phyloP scores from a whole-genome alignment of 2,888 invertebrate genomes.

The Tigriopus californicus region DNA sequence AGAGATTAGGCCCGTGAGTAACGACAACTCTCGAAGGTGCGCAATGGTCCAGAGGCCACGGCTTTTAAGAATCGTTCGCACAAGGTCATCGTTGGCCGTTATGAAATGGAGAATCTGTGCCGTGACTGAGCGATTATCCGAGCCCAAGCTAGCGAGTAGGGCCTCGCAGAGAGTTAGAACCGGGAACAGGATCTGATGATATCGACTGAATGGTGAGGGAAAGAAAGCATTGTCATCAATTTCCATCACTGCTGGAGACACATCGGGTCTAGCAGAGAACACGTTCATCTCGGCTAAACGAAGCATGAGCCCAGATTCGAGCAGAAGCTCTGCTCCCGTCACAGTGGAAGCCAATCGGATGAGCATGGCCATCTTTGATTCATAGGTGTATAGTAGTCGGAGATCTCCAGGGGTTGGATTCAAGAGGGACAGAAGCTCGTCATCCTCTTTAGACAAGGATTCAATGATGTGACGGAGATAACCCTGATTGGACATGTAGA shows the following conservation, averaged over 20 bases:
- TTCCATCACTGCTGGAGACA: background rate
- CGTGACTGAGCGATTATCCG: constrained; percentile 57
- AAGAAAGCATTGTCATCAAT: constrained; percentile 30
- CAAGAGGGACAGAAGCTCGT: constrained; percentile 36
- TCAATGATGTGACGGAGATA: constrained; percentile 67
- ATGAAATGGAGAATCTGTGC: constrained; percentile 58
- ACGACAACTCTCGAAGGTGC: constrained; percentile 51
- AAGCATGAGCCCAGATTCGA: constrained; percentile 18
- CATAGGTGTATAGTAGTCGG: constrained; percentile 19
- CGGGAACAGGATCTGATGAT: constrained; percentile 62
- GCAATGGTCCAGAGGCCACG: constrained; percentile 35
- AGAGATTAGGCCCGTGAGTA: constrained; percentile 52
- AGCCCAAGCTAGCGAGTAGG: constrained; percentile 56
- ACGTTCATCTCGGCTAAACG: constrained; percentile 11
- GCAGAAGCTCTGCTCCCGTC: constrained; percentile 35
- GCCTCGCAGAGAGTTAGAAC: constrained; percentile 61
- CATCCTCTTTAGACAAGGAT: constrained; percentile 53
- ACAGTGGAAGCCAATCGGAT: constrained; percentile 46
- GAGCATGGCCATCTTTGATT: constrained; percentile 36
- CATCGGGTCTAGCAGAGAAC: constrained; percentile 13
- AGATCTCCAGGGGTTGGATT: constrained; percentile 14
- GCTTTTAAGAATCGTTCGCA: background rate
- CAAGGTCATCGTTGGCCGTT: constrained; percentile 56
- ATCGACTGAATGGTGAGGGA: constrained; percentile 46
- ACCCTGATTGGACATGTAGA: constrained; percentile 29